A percentile compares a stretch with the other conserved stretches of the same genome.
phyloP scores from a whole-genome alignment of 2,888 invertebrate genomes.

The Notodonta dromedarius region DNA sequence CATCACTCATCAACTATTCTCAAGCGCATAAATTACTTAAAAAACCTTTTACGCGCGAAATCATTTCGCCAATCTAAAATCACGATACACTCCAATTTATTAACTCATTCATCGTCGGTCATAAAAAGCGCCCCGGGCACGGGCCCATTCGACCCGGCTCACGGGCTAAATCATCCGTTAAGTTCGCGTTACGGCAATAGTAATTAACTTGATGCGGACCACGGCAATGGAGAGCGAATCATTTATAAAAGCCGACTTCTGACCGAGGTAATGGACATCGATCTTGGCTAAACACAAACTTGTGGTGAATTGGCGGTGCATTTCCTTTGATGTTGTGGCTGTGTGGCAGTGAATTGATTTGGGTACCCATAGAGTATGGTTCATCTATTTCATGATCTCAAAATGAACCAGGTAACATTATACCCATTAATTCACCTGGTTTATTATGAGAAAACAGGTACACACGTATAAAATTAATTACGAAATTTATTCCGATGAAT shows the following conservation, averaged over 20 bases:
- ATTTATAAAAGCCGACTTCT: constrained; percentile 50
- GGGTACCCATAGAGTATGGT: neutral
- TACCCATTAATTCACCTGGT: too few species aligned
- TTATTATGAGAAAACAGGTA: too few species aligned
- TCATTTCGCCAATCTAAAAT: constrained; percentile 25
- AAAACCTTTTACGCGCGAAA: constrained; percentile 6
- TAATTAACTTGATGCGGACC: constrained; percentile 59
- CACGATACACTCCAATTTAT: constrained; percentile 35
- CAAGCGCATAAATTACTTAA: constrained; percentile 1
- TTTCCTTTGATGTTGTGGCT: constrained; percentile 6
- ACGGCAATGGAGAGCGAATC: constrained; percentile 49
- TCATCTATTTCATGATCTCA: too few species aligned
- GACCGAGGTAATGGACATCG: constrained; percentile 37
- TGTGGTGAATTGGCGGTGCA: constrained; percentile 8
- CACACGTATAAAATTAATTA: too few species aligned
- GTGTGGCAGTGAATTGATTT: neutral
- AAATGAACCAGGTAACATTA: too few species aligned
- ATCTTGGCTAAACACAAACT: constrained; percentile 35
- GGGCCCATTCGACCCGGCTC: constrained; percentile 53
- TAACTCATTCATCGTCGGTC: constrained; percentile 33
- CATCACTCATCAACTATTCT: neutral
- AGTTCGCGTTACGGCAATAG: constrained; percentile 58
- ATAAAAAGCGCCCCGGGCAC: constrained; percentile 43
- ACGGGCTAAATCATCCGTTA: constrained; percentile 61
- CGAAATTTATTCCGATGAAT: too few species aligned